Base-by-base conservation (phyloP, 1,140 invertebrate genomes). In the Trypoxylus dichotomus region DNA sequence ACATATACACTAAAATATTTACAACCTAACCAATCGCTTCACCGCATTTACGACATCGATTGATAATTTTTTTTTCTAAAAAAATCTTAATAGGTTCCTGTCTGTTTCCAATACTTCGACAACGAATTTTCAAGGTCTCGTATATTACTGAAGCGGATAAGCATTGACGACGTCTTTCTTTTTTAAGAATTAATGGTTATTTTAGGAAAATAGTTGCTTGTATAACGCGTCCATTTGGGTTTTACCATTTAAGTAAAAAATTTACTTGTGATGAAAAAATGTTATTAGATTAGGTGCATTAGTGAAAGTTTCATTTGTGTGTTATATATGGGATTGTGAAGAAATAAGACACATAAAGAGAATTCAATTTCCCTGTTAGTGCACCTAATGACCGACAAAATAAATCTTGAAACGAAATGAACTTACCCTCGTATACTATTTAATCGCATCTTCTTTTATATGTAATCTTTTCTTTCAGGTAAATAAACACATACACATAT, bases 11-110 rank as follows among this genome's bases (percentile, higher is more conserved):
- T 19, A 19, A 58, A n/a, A 21, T 58, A 21, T 19, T 54, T 21
- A 21, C 6, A 58, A 10, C 47, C 15, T n/a, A 37, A 37, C 32
- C 2, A 37, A 8, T 37, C 32, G 32, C 10, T 37, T 37, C 32
- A 37, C 32, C 10, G 32, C 10, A 68, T 29, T 68, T 68, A 29
- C 60, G 60, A 21, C 60, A 68, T 25, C 27, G 24, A 68, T 29
- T 68, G 32, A 37, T 37, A 37, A 7, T 37, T 37, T 37, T 37
- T 37, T 37, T n/a, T n/a, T n/a, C n/a, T 1, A 60, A 27, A 68
- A 27, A 25, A 68, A 68, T 68, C 13, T 29, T 24, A 68, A 68
- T 29, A 68, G 60, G 27, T 68, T 68, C 60, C 60, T 68, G 60
- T 68, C 60, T 68, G 60, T 5, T 68, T 68, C n/a, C 24, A 27